Evolutionary conservation across 2,113 vertebrate genomes (phyloP).

Genomic region (Calyptomena viridis): DNA sequence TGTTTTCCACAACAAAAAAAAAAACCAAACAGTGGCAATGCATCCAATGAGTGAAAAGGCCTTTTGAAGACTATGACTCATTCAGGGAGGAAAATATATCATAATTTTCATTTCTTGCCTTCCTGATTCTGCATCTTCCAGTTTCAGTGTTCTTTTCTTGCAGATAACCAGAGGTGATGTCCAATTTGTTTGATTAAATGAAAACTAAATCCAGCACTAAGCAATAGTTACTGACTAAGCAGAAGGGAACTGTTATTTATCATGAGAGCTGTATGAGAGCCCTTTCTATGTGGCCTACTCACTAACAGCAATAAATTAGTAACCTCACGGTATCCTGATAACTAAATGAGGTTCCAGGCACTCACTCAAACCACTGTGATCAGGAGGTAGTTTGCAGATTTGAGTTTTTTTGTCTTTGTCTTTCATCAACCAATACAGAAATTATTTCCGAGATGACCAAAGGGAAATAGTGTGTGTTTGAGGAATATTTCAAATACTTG

Average conservation of each 20-base stretch:
- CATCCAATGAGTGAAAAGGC: neutral
- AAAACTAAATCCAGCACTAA: neutral
- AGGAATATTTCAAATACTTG: neutral
- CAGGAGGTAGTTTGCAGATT: neutral
- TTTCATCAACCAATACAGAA: neutral
- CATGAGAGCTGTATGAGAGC: neutral
- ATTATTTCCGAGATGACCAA: neutral
- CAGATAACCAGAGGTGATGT: neutral
- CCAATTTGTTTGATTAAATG: conserved; percentile 25
- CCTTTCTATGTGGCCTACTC: neutral
- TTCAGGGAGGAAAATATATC: neutral
- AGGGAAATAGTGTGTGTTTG: neutral
- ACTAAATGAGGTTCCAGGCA: neutral
- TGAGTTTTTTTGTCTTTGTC: neutral
- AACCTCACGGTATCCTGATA: neutral
- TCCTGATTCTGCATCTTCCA: neutral
- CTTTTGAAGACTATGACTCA: neutral
- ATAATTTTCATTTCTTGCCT: neutral
- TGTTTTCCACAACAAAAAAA: neutral
- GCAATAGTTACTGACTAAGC: conserved; percentile 18
- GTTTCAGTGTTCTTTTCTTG: neutral
- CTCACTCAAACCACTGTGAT: neutral
- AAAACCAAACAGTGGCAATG: neutral
- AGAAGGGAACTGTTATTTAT: neutral
- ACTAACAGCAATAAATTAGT: neutral